Conservation (phyloP, 2,113 vertebrate genomes). For the Poicephalus gulielmi region DNA sequence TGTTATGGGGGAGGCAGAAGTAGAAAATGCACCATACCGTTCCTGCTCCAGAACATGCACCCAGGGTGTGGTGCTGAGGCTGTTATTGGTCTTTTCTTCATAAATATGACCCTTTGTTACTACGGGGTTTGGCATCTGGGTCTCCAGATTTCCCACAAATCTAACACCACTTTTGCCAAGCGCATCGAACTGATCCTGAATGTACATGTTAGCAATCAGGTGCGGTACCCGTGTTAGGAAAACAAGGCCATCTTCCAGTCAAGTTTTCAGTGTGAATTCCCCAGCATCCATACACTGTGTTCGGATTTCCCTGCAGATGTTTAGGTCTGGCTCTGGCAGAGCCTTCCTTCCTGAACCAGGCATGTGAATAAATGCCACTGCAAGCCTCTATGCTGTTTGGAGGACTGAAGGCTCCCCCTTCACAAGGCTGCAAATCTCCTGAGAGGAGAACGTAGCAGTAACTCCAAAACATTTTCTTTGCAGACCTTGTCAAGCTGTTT, state of each 20-base stretch:
- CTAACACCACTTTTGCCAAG: neutral
- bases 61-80: neutral
- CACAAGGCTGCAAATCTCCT: neutral
- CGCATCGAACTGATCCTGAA: accelerated
- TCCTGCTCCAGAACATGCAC: neutral
- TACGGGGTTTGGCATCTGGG: neutral
- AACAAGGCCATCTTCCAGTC: neutral
- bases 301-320: neutral
- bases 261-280: neutral
- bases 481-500: conserved; percentile 21
- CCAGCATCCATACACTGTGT: neutral
- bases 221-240: neutral
- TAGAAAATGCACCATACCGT: neutral
- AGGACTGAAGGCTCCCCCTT: neutral
- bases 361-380: neutral
- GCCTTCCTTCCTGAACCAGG: neutral
- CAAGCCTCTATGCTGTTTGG: neutral
- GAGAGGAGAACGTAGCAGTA: neutral
- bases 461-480: conserved; percentile 12
- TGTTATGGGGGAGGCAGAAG: neutral
- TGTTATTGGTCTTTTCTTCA: neutral
- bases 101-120: neutral
- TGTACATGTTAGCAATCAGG: accelerated
- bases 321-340: neutral
- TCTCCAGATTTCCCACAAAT: neutral